Conservation (phyloP, 1,140 invertebrate species). For the Drosophila malerkotliana region DNA sequence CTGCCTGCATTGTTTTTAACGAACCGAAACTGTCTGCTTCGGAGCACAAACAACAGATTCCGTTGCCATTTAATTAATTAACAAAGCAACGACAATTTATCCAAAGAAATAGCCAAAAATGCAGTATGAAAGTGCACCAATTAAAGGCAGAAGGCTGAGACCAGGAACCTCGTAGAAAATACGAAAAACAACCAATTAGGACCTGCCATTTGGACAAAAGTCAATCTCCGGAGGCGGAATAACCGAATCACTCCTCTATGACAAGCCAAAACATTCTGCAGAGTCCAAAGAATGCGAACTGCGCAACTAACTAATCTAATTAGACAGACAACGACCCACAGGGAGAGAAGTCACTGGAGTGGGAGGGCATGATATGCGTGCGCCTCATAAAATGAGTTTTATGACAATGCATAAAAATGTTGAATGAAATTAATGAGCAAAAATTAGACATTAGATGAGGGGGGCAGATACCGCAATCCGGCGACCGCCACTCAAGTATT, state of each 20-base stretch:
- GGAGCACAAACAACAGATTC: slow-evolving; percentile 28
- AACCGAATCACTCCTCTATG: slow-evolving; percentile 21
- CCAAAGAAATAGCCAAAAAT: slow-evolving; percentile 25
- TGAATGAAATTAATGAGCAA: slow-evolving; percentile 78
- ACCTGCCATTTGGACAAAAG: slow-evolving; percentile 20
- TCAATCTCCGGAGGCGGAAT: slow-evolving; percentile 8
- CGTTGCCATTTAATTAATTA: slow-evolving; percentile 59
- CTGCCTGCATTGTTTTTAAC: slow-evolving; percentile 18
- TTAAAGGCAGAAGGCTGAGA: slow-evolving; percentile 22
- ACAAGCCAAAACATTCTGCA: slow-evolving; percentile 24
- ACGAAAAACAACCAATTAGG: slow-evolving; percentile 33
- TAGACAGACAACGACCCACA: slow-evolving; percentile 51
- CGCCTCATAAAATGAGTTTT: slow-evolving; percentile 76
- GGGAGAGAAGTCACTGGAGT: slow-evolving; percentile 1
- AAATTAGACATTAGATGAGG: slow-evolving; percentile 71
- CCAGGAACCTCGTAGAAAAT: slow-evolving; percentile 16
- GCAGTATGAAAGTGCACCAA: slow-evolving; percentile 30
- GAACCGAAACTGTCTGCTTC: slow-evolving; percentile 14
- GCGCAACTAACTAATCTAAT: slow-evolving; percentile 72
- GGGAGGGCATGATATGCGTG: slow-evolving; percentile 18
- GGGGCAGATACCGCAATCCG: slow-evolving; percentile 6
- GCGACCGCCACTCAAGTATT: slow-evolving; percentile 53
- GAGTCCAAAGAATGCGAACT: slow-evolving; percentile 41
- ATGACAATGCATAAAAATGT: slow-evolving; percentile 82
- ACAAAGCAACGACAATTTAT: slow-evolving; percentile 29